phyloP scores from a whole-genome alignment of 2,888 invertebrate genomes.

The Bellardia bayeri region DNA sequence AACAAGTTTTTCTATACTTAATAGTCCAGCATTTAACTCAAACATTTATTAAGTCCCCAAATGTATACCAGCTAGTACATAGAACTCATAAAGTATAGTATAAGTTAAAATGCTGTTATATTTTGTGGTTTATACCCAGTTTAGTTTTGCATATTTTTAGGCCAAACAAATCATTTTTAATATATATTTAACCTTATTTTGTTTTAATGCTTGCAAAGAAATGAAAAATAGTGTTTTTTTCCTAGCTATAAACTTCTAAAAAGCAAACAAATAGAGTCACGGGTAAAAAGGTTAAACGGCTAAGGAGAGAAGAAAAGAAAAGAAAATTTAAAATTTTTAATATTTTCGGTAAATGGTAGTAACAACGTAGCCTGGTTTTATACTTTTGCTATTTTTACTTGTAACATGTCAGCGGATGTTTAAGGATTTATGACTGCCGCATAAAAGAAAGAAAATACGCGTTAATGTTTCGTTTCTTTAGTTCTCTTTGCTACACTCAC shows the following conservation, averaged over 20 bases:
- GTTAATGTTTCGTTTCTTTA: not conserved
- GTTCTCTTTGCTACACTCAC: not conserved
- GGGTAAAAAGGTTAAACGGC: not conserved
- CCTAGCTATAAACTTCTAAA: not conserved
- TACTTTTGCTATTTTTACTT: not conserved
- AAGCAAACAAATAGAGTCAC: not conserved
- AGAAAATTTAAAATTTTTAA: not conserved
- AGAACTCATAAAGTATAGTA: too few relatives aligned
- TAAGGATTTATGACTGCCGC: slow-evolving; percentile 21
- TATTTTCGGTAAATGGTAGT: not conserved
- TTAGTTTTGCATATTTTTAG: slow-evolving; percentile 28
- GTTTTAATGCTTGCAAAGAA: slow-evolving; percentile 10
- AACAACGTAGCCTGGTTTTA: not conserved
- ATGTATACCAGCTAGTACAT: too few relatives aligned
- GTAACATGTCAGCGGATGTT: slow-evolving; percentile 37
- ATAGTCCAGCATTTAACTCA: too few relatives aligned
- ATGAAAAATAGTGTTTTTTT: not conserved
- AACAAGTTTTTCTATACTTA: too few relatives aligned
- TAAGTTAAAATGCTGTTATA: not conserved
- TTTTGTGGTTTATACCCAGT: not conserved
- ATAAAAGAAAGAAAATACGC: slow-evolving; percentile 8
- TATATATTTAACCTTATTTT: slow-evolving; percentile 18
- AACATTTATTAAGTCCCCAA: too few relatives aligned
- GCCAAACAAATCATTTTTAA: slow-evolving; percentile 28
- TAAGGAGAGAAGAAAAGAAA: not conserved